phyloP scores from a whole-genome alignment of 2,797 vertebrate species.

The Pitangus sulphuratus region DNA sequence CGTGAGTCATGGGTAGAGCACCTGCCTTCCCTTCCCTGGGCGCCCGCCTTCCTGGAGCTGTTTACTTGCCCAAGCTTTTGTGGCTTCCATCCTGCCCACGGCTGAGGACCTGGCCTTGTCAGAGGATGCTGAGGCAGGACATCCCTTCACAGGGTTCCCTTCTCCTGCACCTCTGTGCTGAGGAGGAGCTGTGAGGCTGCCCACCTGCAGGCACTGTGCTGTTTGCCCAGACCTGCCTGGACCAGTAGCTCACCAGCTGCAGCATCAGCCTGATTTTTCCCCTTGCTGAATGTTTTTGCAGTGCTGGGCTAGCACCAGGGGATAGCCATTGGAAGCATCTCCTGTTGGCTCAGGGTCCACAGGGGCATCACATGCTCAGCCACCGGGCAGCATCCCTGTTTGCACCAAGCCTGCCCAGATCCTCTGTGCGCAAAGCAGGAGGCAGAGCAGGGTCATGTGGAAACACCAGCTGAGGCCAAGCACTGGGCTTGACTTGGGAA shows the following conservation, averaged over 20 bases:
- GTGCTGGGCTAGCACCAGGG: rapidly evolving
- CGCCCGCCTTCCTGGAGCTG: rapidly evolving
- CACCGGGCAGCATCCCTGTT: not conserved
- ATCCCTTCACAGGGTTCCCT: not conserved
- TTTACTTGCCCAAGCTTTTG: not conserved
- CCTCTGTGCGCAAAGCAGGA: not conserved
- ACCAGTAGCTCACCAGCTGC: not conserved
- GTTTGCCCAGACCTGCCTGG: not conserved
- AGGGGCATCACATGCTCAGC: rapidly evolving
- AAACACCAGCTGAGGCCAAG: not conserved
- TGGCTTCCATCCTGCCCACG: rapidly evolving
- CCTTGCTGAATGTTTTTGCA: not conserved
- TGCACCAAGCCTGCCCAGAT: not conserved
- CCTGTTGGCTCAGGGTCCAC: rapidly evolving
- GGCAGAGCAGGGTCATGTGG: not conserved
- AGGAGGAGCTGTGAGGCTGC: not conserved
- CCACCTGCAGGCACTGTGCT: rapidly evolving
- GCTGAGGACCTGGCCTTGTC: rapidly evolving
- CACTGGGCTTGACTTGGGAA: not conserved
- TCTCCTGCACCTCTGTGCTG: rapidly evolving
- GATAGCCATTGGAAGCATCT: rapidly evolving
- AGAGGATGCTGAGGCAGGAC: not conserved
- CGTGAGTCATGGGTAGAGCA: not conserved
- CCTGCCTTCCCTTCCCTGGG: not conserved
- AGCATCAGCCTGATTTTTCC: not conserved